Evolutionary conservation across 2,797 vertebrate species (phyloP).

Genomic region (Pangasius djambal): DNA sequence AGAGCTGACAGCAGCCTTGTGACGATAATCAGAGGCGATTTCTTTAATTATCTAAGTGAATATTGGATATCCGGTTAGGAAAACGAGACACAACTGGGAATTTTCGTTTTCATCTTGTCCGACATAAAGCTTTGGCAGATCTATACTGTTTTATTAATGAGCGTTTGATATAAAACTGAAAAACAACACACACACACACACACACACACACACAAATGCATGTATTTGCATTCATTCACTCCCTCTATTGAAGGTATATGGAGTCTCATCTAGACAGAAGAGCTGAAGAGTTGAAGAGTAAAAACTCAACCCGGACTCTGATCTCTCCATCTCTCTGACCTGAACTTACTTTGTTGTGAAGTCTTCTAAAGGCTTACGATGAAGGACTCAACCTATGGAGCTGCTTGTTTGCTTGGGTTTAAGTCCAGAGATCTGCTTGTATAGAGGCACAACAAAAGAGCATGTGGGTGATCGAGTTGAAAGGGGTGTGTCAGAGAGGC

Average conservation of each 20-base stretch:
- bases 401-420: constrained; percentile 17
- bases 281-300: constrained; percentile 14
- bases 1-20: constrained; percentile 17
- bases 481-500: constrained; percentile 18
- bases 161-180: constrained; percentile 38
- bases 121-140: constrained; percentile 48
- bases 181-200: constrained; percentile 50
- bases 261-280: not conserved
- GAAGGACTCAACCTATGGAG: not conserved
- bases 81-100: constrained; percentile 54
- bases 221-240: constrained; percentile 26
- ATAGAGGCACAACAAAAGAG: constrained; percentile 6
- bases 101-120: constrained; percentile 47
- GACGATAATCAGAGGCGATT: constrained; percentile 39
- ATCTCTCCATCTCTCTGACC: constrained; percentile 16
- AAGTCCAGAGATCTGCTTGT: constrained; percentile 20
- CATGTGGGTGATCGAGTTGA: constrained; percentile 18
- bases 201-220: not conserved
- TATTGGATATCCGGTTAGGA: constrained; percentile 47
- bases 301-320: not conserved
- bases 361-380: not conserved
- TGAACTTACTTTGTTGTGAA: constrained; percentile 4
- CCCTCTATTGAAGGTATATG: constrained; percentile 16
- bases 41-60: constrained; percentile 54
- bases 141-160: constrained; percentile 56